A percentile compares a stretch with the other conserved stretches of the same genome.
Evolutionary conservation across 2,888 invertebrate genomes (phyloP).

Genomic region (Gisinianus flammeolus): DNA sequence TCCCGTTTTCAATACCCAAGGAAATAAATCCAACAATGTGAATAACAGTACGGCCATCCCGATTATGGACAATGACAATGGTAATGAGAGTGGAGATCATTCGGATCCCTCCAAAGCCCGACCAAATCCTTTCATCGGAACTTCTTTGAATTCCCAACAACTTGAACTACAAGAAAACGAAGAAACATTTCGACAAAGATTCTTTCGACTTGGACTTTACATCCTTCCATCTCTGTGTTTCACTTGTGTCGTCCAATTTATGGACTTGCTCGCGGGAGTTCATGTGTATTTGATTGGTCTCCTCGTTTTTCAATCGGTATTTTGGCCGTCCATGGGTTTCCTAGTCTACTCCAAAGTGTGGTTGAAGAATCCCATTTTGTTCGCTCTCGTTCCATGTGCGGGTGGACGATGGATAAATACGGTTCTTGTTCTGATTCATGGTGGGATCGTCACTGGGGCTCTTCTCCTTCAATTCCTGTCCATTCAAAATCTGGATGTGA

Average conservation of each 20-base stretch:
- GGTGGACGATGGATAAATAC: constrained; percentile 19
- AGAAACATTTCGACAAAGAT: constrained; percentile 20
- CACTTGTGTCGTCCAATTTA: constrained; percentile 38
- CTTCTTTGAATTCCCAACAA: not conserved
- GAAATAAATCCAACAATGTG: too few relatives aligned
- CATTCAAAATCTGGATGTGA: constrained; percentile 44
- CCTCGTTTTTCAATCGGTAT: constrained; percentile 43
- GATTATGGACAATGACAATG: not conserved
- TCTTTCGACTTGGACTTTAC: constrained; percentile 30
- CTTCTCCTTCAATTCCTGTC: constrained; percentile 43
- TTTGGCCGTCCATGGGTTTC: constrained; percentile 44
- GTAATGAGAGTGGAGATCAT: not conserved
- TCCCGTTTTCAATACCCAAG: not conserved
- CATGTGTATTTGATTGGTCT: constrained; percentile 41
- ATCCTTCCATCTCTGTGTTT: constrained; percentile 37
- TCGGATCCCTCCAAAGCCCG: not conserved
- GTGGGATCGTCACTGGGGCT: constrained; percentile 32
- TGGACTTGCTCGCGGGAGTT: constrained; percentile 38
- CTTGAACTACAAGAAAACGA: not conserved
- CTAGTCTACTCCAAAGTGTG: not conserved
- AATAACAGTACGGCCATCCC: not conserved
- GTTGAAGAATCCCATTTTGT: not conserved
- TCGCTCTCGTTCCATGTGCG: not conserved
- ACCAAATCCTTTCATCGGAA: not conserved
- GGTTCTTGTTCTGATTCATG: constrained; percentile 6